Base-by-base conservation (phyloP, 2,888 invertebrate species). In the Polymixis lichenea region DNA sequence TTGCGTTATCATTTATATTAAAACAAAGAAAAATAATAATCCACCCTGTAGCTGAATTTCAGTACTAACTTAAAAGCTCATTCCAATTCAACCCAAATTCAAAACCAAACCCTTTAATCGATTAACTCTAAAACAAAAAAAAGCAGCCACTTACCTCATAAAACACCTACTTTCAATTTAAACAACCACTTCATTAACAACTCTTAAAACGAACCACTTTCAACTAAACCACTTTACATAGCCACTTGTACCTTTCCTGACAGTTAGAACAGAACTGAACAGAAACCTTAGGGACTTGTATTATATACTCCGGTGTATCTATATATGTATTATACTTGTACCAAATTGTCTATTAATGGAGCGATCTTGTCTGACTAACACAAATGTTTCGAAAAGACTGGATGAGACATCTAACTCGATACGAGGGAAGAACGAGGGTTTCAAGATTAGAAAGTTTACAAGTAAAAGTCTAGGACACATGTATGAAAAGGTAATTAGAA, bases 301-400 rank as follows among this genome's bases (percentile, higher is more conserved):
- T 80, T 89, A 87, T 89, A 89, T 88, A 88, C 80, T 71, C 74
- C 32, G 64, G 22, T 55, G 25, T 85, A 62, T 72, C 76, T 79
- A 82, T 77, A 75, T 82, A 73, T 58, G 64, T 64, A n/a, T 17
- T 73, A 64, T 75, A 85, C 25, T 56, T 76, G 7, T 60, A 74
- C 25, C 55, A 75, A 87, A 86, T 78, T 55, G 65, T 65, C 85
- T 85, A 87, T 78, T 72, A 86, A 78, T 77, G 62, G 85, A 71
- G n/a, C 32, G 67, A 28, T 68, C 70, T 77, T 56, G 72, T 28
- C 68, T 61, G 22, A 51, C 13, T 0, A 25, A 46, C 73, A 0
- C 28, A 72, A 72, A 85, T 68, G 38, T 68, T 58, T 9, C 25
- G 17, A 0, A 0, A 22, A 22, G 7, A 32, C 75, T 86, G 9